Evolutionary conservation across 2,113 vertebrate species (phyloP).

Genomic region (Carassius auratus): DNA sequence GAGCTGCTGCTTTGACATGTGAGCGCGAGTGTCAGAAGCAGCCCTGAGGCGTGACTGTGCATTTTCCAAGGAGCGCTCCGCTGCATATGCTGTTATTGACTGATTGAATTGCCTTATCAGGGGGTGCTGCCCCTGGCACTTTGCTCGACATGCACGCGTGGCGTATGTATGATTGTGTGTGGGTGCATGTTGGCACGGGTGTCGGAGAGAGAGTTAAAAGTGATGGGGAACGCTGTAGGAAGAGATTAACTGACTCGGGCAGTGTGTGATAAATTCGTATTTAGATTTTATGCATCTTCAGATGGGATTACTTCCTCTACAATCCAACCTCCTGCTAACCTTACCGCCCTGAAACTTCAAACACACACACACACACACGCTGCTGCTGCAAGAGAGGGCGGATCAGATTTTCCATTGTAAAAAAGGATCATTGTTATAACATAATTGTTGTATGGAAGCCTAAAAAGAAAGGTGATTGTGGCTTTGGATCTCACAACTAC

Average conservation of each 20-base stretch:
- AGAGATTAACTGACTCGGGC: conserved; percentile 34
- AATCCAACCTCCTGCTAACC: conserved; percentile 46
- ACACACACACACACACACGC: background rate
- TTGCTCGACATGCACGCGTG: background rate
- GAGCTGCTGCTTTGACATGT: conserved; percentile 30
- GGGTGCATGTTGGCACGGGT: conserved; percentile 48
- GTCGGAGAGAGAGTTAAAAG: conserved; percentile 27
- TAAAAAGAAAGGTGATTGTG: background rate
- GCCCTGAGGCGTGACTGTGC: conserved; percentile 17
- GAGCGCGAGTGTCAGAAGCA: conserved; percentile 16
- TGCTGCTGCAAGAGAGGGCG: conserved; percentile 13
- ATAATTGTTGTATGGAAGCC: background rate
- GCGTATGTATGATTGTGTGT: conserved; percentile 31
- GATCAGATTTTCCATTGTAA: conserved; percentile 8
- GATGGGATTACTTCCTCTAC: conserved; percentile 15
- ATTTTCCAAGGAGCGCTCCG: conserved; percentile 9
- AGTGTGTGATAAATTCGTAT: conserved; percentile 32
- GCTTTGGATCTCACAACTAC: background rate
- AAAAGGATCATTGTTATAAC: background rate
- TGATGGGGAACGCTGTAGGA: conserved; percentile 7
- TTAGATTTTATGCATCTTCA: conserved; percentile 37
- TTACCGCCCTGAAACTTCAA: background rate
- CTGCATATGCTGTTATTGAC: conserved; percentile 27
- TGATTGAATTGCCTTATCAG: conserved; percentile 13
- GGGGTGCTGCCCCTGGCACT: background rate